Percentiles rank a stretch among this genome's conserved stretches.
Conservation (phyloP, 2,113 vertebrate species). For the Ahaetulla prasina region DNA sequence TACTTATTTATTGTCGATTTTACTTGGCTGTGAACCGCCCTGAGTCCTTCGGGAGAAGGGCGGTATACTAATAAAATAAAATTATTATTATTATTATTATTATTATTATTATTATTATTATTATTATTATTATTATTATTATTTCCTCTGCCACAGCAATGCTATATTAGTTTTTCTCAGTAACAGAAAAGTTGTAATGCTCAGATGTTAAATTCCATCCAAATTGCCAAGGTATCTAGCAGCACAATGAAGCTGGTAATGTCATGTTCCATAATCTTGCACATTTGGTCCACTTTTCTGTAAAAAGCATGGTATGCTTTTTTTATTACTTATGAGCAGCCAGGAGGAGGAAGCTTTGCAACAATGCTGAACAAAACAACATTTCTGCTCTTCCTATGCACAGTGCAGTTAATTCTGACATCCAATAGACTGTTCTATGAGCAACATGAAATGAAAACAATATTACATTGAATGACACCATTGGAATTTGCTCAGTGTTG, state of each 20-base stretch:
- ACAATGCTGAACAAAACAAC: not conserved
- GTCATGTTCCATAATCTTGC: not conserved
- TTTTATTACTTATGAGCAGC: not conserved
- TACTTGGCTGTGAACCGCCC: too few species aligned
- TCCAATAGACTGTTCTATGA: not conserved
- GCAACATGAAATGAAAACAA: not conserved
- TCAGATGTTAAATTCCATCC: conserved; percentile 13
- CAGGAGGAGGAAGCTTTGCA: not conserved
- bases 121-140: too few species aligned
- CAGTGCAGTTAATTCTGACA: not conserved
- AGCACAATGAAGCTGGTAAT: not conserved
- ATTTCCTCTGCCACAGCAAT: conserved; percentile 15
- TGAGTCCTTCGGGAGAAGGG: too few species aligned
- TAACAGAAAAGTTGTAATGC: conserved; percentile 25
- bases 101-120: too few species aligned
- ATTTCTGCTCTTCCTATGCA: not conserved
- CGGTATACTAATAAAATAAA: too few species aligned
- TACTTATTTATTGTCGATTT: too few species aligned
- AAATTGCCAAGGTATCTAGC: not conserved
- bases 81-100: too few species aligned
- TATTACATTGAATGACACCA: not conserved
- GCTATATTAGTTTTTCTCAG: not conserved
- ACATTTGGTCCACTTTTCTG: not conserved
- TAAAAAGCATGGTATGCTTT: not conserved
- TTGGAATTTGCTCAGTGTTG: not conserved